A percentile compares a stretch with the other conserved stretches of the same genome.
Evolutionary conservation across 2,797 vertebrate genomes (phyloP).

Genomic region (Octomys mimax): DNA sequence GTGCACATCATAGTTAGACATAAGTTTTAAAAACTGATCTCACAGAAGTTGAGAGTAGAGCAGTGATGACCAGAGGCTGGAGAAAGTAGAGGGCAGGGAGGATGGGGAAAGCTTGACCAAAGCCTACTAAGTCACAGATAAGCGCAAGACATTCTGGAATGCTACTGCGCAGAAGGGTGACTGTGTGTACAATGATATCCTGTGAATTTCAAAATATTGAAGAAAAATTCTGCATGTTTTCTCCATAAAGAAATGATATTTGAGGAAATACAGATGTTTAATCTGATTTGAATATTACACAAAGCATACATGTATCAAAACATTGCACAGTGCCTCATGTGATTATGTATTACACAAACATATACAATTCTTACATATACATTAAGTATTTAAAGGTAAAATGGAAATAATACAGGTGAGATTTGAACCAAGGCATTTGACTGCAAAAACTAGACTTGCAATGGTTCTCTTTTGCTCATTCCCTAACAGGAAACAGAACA

Average conservation of each 20-base stretch:
- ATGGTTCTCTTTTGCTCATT: neutral
- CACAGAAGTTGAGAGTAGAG: neutral
- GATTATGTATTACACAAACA: neutral
- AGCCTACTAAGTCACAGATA: neutral
- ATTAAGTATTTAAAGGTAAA: neutral
- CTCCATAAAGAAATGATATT: neutral
- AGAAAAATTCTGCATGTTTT: neutral
- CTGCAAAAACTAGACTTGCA: slow-evolving; percentile 22
- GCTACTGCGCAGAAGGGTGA: neutral
- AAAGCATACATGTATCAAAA: neutral
- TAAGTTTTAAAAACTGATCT: neutral
- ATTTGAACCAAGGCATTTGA: slow-evolving; percentile 35
- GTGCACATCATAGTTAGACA: neutral
- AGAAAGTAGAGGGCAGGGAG: neutral
- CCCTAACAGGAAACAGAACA: neutral
- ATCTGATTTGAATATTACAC: neutral
- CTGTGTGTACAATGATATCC: neutral
- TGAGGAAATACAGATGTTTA: neutral
- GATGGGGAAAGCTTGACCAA: too few species aligned
- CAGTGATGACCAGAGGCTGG: neutral
- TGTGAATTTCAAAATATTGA: neutral
- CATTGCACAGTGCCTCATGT: neutral
- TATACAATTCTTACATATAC: neutral
- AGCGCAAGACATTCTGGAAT: neutral
- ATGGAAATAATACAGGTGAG: neutral